phyloP scores from a whole-genome alignment of 1,140 invertebrate species.

The Rhynchophorus ferrugineus region DNA sequence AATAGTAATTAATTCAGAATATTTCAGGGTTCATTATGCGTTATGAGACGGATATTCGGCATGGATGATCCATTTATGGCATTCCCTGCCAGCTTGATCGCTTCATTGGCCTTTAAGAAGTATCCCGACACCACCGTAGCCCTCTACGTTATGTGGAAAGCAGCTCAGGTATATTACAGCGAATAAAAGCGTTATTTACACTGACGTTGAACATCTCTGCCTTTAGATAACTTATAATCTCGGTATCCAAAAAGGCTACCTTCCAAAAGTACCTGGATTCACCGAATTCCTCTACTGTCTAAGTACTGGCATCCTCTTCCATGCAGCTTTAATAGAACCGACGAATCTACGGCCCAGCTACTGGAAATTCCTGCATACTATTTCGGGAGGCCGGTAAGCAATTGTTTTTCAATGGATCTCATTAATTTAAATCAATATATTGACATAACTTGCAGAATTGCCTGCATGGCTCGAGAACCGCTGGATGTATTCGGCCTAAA shows the following conservation, averaged over 20 bases:
- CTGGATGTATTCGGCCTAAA: constrained; percentile 52
- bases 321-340: constrained; percentile 72
- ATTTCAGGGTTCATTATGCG: constrained; percentile 53
- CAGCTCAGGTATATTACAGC: constrained; percentile 48
- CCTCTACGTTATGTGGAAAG: constrained; percentile 66
- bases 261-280: constrained; percentile 56
- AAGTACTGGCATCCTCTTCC: constrained; percentile 72
- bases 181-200: background rate
- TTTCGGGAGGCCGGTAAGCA: constrained; percentile 65
- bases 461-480: constrained; percentile 46
- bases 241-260: constrained; percentile 47
- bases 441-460: constrained; percentile 44
- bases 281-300: constrained; percentile 65
- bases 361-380: constrained; percentile 69
- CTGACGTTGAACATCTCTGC: constrained; percentile 1
- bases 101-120: constrained; percentile 52
- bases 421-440: too few species aligned
- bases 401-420: too few species aligned
- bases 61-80: constrained; percentile 53
- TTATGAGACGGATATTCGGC: constrained; percentile 47
- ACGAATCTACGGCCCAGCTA: constrained; percentile 73
- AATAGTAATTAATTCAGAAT: too few species aligned
- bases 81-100: constrained; percentile 56
- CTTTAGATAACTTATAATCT: constrained; percentile 55
- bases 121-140: constrained; percentile 62